A percentile compares a stretch with the other conserved stretches of the same genome.
Evolutionary conservation across 2,888 invertebrate species (phyloP).

Genomic region (Drosophila lacicola): DNA sequence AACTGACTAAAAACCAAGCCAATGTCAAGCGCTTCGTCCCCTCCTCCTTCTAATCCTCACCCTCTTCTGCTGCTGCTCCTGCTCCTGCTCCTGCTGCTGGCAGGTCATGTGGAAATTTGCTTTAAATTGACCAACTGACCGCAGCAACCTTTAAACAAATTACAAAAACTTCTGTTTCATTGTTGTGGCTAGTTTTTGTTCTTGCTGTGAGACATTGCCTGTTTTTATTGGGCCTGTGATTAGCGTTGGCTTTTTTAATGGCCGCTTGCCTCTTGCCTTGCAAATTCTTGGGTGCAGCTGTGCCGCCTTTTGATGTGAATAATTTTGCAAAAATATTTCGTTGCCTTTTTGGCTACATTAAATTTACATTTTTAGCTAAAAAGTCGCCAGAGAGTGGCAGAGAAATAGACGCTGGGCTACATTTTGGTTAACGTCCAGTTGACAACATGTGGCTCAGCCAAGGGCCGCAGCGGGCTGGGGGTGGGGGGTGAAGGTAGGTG

Average conservation of each 20-base stretch:
- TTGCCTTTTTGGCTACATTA: constrained; percentile 59
- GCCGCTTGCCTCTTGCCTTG: constrained; percentile 5
- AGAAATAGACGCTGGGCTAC: not conserved
- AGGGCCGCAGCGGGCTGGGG: not conserved
- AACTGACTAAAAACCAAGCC: constrained; percentile 74
- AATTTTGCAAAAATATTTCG: constrained; percentile 64
- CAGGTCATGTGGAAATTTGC: constrained; percentile 74
- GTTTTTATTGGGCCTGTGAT: constrained; percentile 58
- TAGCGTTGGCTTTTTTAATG: constrained; percentile 48
- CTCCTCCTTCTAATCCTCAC: not conserved
- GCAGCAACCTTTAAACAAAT: constrained; percentile 72
- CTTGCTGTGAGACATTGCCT: constrained; percentile 30
- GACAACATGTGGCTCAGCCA: constrained; percentile 68
- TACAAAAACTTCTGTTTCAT: constrained; percentile 56
- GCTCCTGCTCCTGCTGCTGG: constrained; percentile 26
- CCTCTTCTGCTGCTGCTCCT: no score
- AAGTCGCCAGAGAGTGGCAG: constrained; percentile 12
- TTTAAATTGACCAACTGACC: constrained; percentile 78
- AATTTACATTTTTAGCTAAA: constrained; percentile 69
- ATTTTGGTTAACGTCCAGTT: no score
- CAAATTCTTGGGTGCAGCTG: constrained; percentile 60
- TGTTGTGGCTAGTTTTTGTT: constrained; percentile 41
- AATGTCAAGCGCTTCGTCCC: constrained; percentile 56
- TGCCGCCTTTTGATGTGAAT: constrained; percentile 69
- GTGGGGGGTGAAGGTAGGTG: constrained; percentile 3